phyloP scores from a whole-genome alignment of 2,888 invertebrate species.

The Nomada lathburiana region DNA sequence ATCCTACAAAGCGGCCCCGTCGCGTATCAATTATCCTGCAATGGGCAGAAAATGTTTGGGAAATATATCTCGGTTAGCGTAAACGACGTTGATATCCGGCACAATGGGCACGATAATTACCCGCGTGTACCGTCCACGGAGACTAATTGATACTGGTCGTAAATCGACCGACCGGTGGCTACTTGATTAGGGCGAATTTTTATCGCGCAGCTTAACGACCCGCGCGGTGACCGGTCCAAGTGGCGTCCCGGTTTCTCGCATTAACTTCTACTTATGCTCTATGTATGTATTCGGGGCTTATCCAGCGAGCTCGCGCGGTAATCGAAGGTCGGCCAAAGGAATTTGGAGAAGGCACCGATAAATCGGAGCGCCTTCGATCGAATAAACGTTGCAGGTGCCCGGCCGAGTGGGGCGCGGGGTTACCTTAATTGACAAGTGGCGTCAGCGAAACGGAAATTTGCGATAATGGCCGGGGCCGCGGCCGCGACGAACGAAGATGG shows the following conservation, averaged over 20 bases:
- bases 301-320: not conserved
- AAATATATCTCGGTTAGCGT: conserved; percentile 23
- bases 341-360: conserved; percentile 59
- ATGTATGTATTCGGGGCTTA: not conserved
- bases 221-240: too few relatives aligned
- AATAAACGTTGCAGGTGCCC: conserved; percentile 46
- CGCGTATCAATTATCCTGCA: conserved; percentile 48
- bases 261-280: not conserved
- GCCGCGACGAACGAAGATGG: conserved; percentile 17
- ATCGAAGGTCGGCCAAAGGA: conserved; percentile 31
- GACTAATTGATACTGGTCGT: conserved; percentile 43
- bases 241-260: not conserved
- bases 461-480: conserved; percentile 72
- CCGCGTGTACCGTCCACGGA: not conserved
- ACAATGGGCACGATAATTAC: conserved; percentile 36
- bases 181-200: conserved; percentile 25
- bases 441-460: conserved; percentile 76
- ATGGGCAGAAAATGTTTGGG: conserved; percentile 44
- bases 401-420: conserved; percentile 47
- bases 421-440: conserved; percentile 79
- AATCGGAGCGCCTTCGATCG: conserved; percentile 55
- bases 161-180: conserved; percentile 14
- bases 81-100: conserved; percentile 26
- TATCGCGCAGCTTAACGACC: conserved; percentile 17
- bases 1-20: conserved; percentile 45